Evolutionary conservation across 2,113 vertebrate species (phyloP).

Genomic region (Perognathus longimembris): DNA sequence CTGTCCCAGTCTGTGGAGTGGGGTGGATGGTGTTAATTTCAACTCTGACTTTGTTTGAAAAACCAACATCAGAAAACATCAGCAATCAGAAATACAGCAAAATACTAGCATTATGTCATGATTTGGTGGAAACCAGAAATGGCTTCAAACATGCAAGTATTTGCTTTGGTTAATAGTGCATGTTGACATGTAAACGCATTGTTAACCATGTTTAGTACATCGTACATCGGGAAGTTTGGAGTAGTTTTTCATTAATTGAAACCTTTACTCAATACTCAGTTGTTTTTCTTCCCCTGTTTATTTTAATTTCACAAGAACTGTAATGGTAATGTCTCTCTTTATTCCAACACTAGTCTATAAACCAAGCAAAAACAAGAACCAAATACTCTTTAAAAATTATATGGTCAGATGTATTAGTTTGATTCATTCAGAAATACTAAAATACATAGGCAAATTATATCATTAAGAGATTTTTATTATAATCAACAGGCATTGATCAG

Average conservation of each 20-base stretch:
- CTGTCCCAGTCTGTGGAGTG: neutral
- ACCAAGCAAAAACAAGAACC: slow-evolving; percentile 11
- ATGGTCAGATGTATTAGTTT: neutral
- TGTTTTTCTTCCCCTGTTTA: neutral
- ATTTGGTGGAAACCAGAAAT: slow-evolving; percentile 54
- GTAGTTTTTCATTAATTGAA: slow-evolving; percentile 24
- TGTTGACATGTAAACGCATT: neutral
- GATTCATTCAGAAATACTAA: slow-evolving; percentile 22
- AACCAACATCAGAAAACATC: slow-evolving; percentile 39
- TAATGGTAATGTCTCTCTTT: neutral
- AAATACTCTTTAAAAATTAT: neutral
- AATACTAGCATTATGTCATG: neutral
- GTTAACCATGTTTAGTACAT: slow-evolving; percentile 12
- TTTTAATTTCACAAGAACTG: slow-evolving; percentile 41
- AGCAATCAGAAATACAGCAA: slow-evolving; percentile 39
- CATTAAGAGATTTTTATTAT: slow-evolving; percentile 24
- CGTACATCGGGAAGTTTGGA: slow-evolving; percentile 55
- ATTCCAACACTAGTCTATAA: slow-evolving; percentile 10
- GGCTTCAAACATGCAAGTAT: slow-evolving; percentile 30
- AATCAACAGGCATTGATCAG: slow-evolving; percentile 67
- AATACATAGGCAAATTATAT: slow-evolving; percentile 30
- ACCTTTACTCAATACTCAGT: neutral
- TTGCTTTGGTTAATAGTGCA: slow-evolving; percentile 24
- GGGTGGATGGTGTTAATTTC: neutral
- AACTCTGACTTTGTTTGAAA: slow-evolving; percentile 63